Evolutionary conservation across 2,888 invertebrate species (phyloP).

Genomic region (Crocallis elinguaria): DNA sequence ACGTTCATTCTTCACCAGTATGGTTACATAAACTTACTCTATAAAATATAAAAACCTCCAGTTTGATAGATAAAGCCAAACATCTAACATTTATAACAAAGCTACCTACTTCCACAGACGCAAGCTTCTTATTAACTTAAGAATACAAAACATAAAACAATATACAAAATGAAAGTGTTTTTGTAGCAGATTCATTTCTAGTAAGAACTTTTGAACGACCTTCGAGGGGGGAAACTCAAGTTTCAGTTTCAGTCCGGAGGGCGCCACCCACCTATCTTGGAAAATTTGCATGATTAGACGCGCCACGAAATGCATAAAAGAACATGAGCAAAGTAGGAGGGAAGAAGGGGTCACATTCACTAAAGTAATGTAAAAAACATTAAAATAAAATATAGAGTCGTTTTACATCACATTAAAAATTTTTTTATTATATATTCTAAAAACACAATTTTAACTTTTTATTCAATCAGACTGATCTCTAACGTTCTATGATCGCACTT

Average conservation of each 20-base stretch:
- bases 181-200: slow-evolving; percentile 74
- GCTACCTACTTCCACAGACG: background rate
- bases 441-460: too few relatives aligned
- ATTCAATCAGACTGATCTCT: too few relatives aligned
- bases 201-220: slow-evolving; percentile 80
- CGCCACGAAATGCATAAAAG: slow-evolving; percentile 65
- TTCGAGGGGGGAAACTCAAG: slow-evolving; percentile 70
- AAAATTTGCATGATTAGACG: slow-evolving; percentile 80
- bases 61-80: background rate
- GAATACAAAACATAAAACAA: slow-evolving; percentile 39
- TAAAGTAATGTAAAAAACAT: slow-evolving; percentile 30
- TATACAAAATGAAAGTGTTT: slow-evolving; percentile 76
- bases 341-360: slow-evolving; percentile 35
- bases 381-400: background rate
- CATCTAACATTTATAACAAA: background rate
- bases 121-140: background rate
- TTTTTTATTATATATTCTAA: background rate
- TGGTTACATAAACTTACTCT: too few relatives aligned
- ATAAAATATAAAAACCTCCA: too few relatives aligned
- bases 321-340: slow-evolving; percentile 46
- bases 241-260: slow-evolving; percentile 74
- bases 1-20: too few relatives aligned
- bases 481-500: too few relatives aligned
- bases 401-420: background rate
- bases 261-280: slow-evolving; percentile 67